Evolutionary conservation across 2,888 invertebrate genomes (phyloP), one percentile per base, ranked within the genome.

Genomic region (Tetrapedia diversipes): DNA sequence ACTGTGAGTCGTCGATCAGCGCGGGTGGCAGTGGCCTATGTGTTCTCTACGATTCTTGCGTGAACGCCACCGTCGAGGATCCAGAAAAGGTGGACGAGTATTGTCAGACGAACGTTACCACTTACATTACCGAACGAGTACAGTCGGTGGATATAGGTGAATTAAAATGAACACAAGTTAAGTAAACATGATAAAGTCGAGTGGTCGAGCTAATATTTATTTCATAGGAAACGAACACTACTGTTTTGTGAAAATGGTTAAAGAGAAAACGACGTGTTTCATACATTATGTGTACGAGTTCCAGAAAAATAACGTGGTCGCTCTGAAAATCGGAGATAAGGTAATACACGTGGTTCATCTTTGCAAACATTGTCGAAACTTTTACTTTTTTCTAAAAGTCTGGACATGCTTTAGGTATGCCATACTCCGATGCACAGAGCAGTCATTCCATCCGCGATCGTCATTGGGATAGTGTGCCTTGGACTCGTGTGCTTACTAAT

Each of bases 1-100:
- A 86, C 43, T 89, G 89, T 73, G 88, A 89, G 65, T 87, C 85
- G 1, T 86, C 89, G 32, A 82, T 82, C 2, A 84, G 85, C 32
- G 70, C 82, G 11, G 80, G 86, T 4, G 85, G 86, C 4, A 87
- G 85, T 56, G 84, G 80, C 14, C 79, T 89, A 16, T 89, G 89
- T 51, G 53, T 82, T 14, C 77, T 87, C 11, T 89, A 88, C 56
- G 80, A 85, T 51, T 53, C 72, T 22, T 89, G 89, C 64, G 89
- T 88, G 0, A 88, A 88, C 61, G 86, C 87, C 14, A 89, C 88
- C 0, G 56, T 88, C 32, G 85, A 86, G 37, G 57, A 77, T 16
- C 75, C 86, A 1, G 57, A 77, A 19, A 69, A 68, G 4, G 78
- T 76, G 11, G 66, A 57, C 19, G 64, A 85, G 63, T 72, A 81